Percentiles rank a stretch among this genome's conserved stretches.
Evolutionary conservation across 2,113 vertebrate species (phyloP).

Genomic region (Myrmecophaga tridactyla): DNA sequence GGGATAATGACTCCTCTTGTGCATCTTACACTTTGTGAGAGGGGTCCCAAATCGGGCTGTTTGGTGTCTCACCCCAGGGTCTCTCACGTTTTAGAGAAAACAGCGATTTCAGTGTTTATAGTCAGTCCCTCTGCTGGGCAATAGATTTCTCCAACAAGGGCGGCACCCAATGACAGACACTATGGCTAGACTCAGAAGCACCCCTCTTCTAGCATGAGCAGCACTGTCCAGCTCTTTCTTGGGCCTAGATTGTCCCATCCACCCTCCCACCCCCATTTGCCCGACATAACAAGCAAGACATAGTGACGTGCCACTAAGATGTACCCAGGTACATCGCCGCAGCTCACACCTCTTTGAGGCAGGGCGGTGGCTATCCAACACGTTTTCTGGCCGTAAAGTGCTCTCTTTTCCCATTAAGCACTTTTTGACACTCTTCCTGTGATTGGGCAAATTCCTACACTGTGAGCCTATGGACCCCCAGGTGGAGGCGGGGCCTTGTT

Average conservation of each 20-base stretch:
- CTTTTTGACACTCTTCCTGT: neutral
- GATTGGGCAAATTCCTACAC: neutral
- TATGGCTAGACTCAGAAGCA: neutral
- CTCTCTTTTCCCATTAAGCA: too few species aligned
- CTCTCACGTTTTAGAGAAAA: neutral
- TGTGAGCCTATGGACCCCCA: neutral
- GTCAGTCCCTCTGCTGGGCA: neutral
- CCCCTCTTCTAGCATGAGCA: neutral
- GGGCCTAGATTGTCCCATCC: neutral
- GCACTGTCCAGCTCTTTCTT: neutral
- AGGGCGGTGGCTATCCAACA: neutral
- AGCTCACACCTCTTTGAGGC: neutral
- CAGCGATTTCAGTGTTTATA: neutral
- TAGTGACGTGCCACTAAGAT: neutral
- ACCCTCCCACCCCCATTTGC: neutral
- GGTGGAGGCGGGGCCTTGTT: neutral
- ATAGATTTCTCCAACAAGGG: neutral
- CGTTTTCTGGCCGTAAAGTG: neutral
- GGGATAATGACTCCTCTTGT: neutral
- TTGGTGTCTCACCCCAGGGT: neutral
- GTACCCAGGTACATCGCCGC: neutral
- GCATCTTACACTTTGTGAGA: neutral
- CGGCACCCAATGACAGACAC: neutral
- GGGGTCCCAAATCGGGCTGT: neutral
- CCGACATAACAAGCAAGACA: neutral